Base-by-base conservation (phyloP, 2,888 invertebrate genomes). In the Tryphoninae sp. region DNA sequence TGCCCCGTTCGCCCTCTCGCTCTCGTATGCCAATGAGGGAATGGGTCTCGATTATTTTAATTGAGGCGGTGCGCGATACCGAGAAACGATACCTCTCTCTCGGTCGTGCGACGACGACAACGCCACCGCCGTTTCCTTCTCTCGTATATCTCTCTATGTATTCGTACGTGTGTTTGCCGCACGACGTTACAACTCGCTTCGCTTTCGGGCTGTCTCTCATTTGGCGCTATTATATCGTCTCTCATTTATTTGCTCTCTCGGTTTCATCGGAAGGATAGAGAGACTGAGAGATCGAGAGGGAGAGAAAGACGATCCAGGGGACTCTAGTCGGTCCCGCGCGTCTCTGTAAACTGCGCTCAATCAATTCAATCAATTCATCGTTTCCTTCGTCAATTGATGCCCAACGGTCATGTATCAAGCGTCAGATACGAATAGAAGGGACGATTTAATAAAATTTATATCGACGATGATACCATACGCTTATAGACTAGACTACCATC, bases 11-110 rank as follows among this genome's bases (percentile, higher is more conserved):
- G 23, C 72, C 72, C 59, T 40, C 65, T 72, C 73, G 33, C 69
- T 74, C 84, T 83, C 80, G 78, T 78, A 86, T 85, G 84, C 86
- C 87, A 86, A 87, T 86, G 87, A 88, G 86, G 85, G 85, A 87
- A 86, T 86, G 86, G 86, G 85, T 84, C 88, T 88, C 87, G 88
- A 88, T 88, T 88, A 88, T 88, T 89, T 89, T 89, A 89, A 89
- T 89, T 89, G 88, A 88, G 84, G 85, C 78, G 84, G 83, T 86
- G 74, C 86, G 83, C 85, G 86, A 87, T 87, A 88, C 87, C 83
- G 85, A 86, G 87, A 87, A 87, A 86, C 85, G 84, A 87, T 87
- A 87, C 85, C 84, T 85, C 81, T 85, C 81, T 76, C 76, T 13
- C 64, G 82, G 84, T 84, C 84, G 83, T 85, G 86, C 80, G 86